Percentiles rank a stretch among this genome's conserved stretches.
Conservation (phyloP, 2,888 invertebrate species). For the Campoplex nolae region DNA sequence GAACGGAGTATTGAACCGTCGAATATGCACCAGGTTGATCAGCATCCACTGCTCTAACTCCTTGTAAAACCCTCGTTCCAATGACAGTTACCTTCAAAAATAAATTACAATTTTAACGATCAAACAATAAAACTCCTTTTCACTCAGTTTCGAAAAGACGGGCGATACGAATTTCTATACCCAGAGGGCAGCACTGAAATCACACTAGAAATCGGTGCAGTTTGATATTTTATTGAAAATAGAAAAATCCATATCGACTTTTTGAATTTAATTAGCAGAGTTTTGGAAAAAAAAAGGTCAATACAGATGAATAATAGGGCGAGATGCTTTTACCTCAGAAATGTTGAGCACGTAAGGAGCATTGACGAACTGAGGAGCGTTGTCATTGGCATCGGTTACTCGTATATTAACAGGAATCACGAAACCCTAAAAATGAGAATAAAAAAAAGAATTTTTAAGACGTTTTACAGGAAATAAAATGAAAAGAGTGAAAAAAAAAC, state of each 20-base stretch:
- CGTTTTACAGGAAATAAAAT: background rate
- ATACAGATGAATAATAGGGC: background rate
- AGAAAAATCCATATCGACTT: background rate
- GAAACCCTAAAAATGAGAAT: slow-evolving; percentile 87
- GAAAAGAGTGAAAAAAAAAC: background rate
- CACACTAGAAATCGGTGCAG: background rate
- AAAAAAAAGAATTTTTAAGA: background rate
- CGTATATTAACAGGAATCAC: slow-evolving; percentile 93
- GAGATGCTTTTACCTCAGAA: slow-evolving; percentile 88
- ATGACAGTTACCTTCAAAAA: slow-evolving; percentile 85
- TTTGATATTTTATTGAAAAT: background rate
- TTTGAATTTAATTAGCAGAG: too few relatives aligned
- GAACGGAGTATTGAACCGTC: slow-evolving; percentile 93
- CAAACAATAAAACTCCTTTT: background rate
- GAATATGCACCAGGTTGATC: slow-evolving; percentile 96
- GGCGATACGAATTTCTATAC: too few relatives aligned
- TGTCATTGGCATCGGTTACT: slow-evolving; percentile 96
- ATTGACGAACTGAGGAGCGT: slow-evolving; percentile 93
- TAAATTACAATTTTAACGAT: background rate
- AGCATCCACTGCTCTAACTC: slow-evolving; percentile 91
- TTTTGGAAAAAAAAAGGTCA: too few relatives aligned
- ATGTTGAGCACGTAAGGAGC: slow-evolving; percentile 93
- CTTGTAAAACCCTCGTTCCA: slow-evolving; percentile 90
- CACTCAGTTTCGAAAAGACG: too few relatives aligned
- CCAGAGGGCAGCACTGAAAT: background rate